phyloP scores from a whole-genome alignment of 2,113 vertebrate genomes.

The Ardeotis arabs region DNA sequence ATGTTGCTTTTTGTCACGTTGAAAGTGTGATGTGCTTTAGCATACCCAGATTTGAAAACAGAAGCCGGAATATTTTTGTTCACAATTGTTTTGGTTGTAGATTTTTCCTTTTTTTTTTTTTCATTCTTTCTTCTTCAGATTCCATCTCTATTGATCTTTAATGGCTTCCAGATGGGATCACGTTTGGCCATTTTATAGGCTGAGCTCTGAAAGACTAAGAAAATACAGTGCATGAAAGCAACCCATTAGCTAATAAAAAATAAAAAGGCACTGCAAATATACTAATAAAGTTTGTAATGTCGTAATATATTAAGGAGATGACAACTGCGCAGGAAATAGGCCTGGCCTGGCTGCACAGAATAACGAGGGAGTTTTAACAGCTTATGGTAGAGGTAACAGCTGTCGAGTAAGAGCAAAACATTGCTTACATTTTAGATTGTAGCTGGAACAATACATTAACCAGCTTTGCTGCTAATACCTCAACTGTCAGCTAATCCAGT shows the following conservation, averaged over 20 bases:
- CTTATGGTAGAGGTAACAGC: slow-evolving; percentile 49
- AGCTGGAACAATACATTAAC: slow-evolving; percentile 9
- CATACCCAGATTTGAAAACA: slow-evolving; percentile 61
- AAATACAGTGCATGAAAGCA: slow-evolving; percentile 48
- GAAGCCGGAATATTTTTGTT: slow-evolving; percentile 56
- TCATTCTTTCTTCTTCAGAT: slow-evolving; percentile 61
- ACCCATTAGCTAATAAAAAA: slow-evolving; percentile 69
- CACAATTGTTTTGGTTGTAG: slow-evolving; percentile 66
- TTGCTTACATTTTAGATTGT: slow-evolving; percentile 24
- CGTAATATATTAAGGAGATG: slow-evolving; percentile 58
- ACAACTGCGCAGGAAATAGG: slow-evolving; percentile 61
- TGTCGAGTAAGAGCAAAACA: background rate
- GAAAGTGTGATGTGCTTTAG: slow-evolving; percentile 44
- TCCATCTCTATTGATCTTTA: slow-evolving; percentile 76
- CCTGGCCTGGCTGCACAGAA: slow-evolving; percentile 20
- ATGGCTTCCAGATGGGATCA: slow-evolving; percentile 75
- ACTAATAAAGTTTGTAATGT: slow-evolving; percentile 70
- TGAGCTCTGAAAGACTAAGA: slow-evolving; percentile 58
- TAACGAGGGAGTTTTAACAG: slow-evolving; percentile 21
- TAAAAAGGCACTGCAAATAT: slow-evolving; percentile 64
- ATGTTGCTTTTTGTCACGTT: slow-evolving; percentile 9
- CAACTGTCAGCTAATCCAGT: slow-evolving; percentile 10
- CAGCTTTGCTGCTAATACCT: background rate
- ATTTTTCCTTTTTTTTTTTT: background rate
- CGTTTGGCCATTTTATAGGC: slow-evolving; percentile 62